A percentile compares a stretch with the other conserved stretches of the same genome.
phyloP scores from a whole-genome alignment of 2,797 vertebrate genomes.

The Dermochelys coriacea region DNA sequence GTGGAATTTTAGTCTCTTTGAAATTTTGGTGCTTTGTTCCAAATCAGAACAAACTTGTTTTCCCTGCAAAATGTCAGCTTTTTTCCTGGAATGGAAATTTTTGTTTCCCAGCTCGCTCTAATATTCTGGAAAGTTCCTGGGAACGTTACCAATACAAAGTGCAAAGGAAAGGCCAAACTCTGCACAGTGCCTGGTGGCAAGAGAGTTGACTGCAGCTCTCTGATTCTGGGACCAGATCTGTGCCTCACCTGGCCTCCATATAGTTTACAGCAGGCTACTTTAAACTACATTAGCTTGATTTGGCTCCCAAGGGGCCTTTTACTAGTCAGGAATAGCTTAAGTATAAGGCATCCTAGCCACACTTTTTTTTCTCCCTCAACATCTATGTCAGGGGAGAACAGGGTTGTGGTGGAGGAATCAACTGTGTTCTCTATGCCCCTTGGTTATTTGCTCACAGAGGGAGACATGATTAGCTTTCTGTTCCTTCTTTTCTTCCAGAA shows the following conservation, averaged over 20 bases:
- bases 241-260: background rate
- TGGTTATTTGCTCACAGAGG: background rate
- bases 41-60: background rate
- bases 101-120: background rate
- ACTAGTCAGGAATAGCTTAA: background rate
- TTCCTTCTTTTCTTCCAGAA: background rate
- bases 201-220: background rate
- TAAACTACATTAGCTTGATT: background rate
- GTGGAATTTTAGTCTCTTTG: background rate
- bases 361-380: background rate
- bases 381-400: background rate
- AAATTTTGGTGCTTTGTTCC: background rate
- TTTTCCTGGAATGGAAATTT: background rate
- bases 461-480: background rate
- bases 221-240: background rate
- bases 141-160: background rate
- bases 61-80: background rate
- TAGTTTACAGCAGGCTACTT: background rate
- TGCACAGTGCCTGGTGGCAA: background rate
- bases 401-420: background rate
- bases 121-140: background rate
- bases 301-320: background rate
- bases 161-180: background rate
- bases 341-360: background rate
- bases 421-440: background rate